Evolutionary conservation across 2,888 invertebrate genomes (phyloP), one percentile per base, ranked within the genome.

Genomic region (Meiosimyza platycephala): DNA sequence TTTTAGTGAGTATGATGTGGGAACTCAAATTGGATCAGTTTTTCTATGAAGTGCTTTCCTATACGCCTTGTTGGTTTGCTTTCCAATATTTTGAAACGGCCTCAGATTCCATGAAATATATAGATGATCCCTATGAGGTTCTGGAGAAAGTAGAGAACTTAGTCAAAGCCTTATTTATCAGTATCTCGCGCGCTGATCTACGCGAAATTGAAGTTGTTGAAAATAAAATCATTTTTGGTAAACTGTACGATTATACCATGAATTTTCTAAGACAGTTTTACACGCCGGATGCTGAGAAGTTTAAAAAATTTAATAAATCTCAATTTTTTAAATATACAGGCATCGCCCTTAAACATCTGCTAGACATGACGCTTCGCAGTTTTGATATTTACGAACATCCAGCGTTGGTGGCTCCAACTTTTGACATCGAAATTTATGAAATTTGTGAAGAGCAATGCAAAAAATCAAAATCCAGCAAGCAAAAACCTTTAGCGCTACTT

Each of bases 31-130:
- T 85, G 7, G 81, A 84, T 18, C 74, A 77, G 71, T 83, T 77
- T 59, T 84, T 83, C 65, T 82, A 79, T 68, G 84, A 85, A 77
- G 78, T 80, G 63, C 51, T 85, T 15, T 67, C 78, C 1, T 80
- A 80, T 67, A 76, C 82, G 5, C 85, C 85, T 1, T 80, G 80
- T 28, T 85, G 85, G 85, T 82, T 85, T 66, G 74, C 80, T 0
- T 79, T 82, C 71, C 84, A 84, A 69, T 83, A 83, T 71, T 79
- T 82, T 47, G 82, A 82, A 54, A 76, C 80, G 2, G 79, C 81
- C 3, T 76, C 79, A 5, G 80, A 81, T 47, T 80, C 82, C 1
- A 69, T 85, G 6, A 83, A 83, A 62, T 79, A 78, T 68, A 76
- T 82, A 1, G 76, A 77, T 13, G 80, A 84, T 71, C 80, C 83